Evolutionary conservation across 1,140 invertebrate species (phyloP).

Genomic region (Drosophila kanapiae): DNA sequence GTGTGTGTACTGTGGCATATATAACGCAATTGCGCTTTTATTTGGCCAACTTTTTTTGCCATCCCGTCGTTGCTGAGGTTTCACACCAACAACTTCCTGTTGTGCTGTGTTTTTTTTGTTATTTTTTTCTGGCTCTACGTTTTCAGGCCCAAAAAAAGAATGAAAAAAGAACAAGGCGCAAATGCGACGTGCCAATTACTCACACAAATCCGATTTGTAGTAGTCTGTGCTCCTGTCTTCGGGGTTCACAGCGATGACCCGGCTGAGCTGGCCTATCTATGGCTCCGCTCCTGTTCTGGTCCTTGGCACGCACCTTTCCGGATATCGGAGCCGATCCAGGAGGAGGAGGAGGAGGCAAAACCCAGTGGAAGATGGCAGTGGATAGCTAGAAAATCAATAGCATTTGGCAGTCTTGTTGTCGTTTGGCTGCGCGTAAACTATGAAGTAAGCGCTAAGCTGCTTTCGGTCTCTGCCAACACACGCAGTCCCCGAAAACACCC

Average conservation of each 20-base stretch:
- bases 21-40: conserved; percentile 61
- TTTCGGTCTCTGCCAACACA: conserved; percentile 67
- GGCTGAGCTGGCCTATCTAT: conserved; percentile 42
- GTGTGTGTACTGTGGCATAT: conserved; percentile 24
- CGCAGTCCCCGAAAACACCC: conserved; percentile 24
- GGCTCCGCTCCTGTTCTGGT: conserved; percentile 35
- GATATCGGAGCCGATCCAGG: conserved; percentile 42
- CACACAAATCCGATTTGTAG: conserved; percentile 83
- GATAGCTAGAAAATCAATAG: conserved; percentile 71
- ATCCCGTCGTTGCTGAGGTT: conserved; percentile 70
- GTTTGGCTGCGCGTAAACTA: conserved; percentile 69
- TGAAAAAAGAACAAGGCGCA: conserved; percentile 3
- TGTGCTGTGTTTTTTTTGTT: conserved; percentile 41
- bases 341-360: neutral
- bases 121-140: conserved; percentile 41
- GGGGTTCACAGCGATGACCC: conserved; percentile 34
- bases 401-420: conserved; percentile 72
- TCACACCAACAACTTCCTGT: conserved; percentile 60
- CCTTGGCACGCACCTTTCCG: conserved; percentile 49
- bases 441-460: conserved; percentile 81
- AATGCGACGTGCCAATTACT: conserved; percentile 79
- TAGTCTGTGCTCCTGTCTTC: conserved; percentile 36
- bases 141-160: conserved; percentile 47
- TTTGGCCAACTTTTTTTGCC: conserved; percentile 36
- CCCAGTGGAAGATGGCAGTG: conserved; percentile 5